Conservation (phyloP, 2,888 invertebrate species). For the Drosophila picticornis region DNA sequence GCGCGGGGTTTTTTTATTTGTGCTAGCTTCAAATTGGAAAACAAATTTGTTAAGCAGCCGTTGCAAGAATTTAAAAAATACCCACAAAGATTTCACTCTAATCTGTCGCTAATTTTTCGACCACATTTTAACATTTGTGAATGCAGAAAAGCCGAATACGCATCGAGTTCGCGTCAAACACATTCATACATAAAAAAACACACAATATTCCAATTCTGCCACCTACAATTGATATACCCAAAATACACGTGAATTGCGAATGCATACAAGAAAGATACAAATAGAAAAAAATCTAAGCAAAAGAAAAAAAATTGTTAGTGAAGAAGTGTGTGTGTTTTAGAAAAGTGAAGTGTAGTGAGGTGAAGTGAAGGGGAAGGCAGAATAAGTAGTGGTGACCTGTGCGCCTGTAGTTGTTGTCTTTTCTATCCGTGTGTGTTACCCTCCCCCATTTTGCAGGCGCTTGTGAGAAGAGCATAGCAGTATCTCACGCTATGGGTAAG, state of each 20-base stretch:
- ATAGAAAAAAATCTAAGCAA: constrained; percentile 71
- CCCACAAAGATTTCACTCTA: constrained; percentile 54
- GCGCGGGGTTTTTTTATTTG: constrained; percentile 72
- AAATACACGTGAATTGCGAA: constrained; percentile 74
- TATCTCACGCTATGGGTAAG: constrained; percentile 79
- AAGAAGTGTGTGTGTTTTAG: constrained; percentile 13
- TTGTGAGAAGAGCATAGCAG: constrained; percentile 76
- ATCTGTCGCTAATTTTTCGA: constrained; percentile 51
- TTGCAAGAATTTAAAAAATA: constrained; percentile 44
- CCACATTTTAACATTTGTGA: constrained; percentile 43
- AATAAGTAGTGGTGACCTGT: constrained; percentile 78
- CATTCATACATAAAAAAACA: constrained; percentile 29
- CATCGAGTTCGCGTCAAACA: constrained; percentile 42
- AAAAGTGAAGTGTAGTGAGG: constrained; percentile 35
- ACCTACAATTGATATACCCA: constrained; percentile 49
- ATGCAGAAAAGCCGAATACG: constrained; percentile 49
- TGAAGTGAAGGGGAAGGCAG: constrained; percentile 65
- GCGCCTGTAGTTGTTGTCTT: constrained; percentile 59
- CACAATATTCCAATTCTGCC: constrained; percentile 35
- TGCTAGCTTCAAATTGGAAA: constrained; percentile 60
- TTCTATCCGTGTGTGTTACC: constrained; percentile 60
- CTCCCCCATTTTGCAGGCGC: constrained; percentile 79
- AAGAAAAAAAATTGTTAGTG: constrained; percentile 52
- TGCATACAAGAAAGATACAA: constrained; percentile 75
- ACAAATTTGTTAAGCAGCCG: constrained; percentile 45